These are phyloP conservation scores for Porites cylindrica DNA, from an alignment of 92 coral and sea anemone genomes.

Conservation along the genomic window DNA sequence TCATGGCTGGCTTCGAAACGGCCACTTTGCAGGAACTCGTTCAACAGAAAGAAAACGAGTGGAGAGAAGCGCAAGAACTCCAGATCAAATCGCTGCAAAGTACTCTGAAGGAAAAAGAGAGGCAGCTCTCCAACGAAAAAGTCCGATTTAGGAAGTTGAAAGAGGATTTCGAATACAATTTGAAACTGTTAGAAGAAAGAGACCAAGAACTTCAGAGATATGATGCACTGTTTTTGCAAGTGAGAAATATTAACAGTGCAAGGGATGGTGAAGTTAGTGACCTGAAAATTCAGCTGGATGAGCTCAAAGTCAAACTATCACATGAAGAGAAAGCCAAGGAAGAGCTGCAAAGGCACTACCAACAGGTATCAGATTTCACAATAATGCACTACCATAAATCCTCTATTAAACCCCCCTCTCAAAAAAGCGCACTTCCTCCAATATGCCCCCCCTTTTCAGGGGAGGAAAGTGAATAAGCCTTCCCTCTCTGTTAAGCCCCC, in stretches of 20 bases:
- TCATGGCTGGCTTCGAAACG: constrained; percentile 14
- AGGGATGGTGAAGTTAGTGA: constrained; percentile 94
- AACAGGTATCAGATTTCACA: constrained; percentile 66
- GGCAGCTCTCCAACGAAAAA: constrained; percentile 79
- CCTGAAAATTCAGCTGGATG: constrained; percentile 88
- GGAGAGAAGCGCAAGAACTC: constrained; percentile 91
- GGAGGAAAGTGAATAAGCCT: too few species aligned
- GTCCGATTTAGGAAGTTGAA: constrained; percentile 87
- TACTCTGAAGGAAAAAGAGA: constrained; percentile 80
- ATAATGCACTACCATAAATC: background rate
- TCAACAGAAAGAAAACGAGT: constrained; percentile 94
- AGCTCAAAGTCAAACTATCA: constrained; percentile 71
- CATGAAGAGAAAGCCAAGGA: constrained; percentile 85
- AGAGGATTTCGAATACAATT: constrained; percentile 96
- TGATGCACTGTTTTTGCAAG: constrained; percentile 81
- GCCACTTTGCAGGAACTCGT: constrained; percentile 75
- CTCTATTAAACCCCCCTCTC: too few species aligned
- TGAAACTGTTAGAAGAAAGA: constrained; percentile 85
- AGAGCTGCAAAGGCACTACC: constrained; percentile 88
- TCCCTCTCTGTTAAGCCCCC: too few species aligned
- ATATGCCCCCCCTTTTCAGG: too few species aligned
- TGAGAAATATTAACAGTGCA: constrained; percentile 66
- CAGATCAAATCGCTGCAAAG: constrained; percentile 75
- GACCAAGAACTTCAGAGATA: constrained; percentile 88
- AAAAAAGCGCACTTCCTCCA: too few species aligned